Base-by-base conservation (phyloP, 2,888 invertebrate genomes). In the Euclidia mi region DNA sequence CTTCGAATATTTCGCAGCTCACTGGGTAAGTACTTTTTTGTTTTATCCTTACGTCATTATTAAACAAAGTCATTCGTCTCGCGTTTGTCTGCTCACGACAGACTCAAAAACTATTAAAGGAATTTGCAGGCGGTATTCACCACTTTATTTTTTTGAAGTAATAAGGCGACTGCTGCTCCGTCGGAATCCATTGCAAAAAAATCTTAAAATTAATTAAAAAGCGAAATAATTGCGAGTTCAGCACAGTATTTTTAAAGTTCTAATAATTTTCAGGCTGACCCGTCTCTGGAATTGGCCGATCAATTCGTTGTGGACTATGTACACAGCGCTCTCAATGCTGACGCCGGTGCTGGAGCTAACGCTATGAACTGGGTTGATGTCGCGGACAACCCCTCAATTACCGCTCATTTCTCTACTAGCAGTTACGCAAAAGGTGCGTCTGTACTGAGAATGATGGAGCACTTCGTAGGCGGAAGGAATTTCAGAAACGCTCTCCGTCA, bases 241-340 rank as follows among this genome's bases (percentile, higher is more conserved):
- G 3, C 12, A 12, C 12, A 6, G 11, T 31, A 18, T 18, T 18
- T 18, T 37, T n/a, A 9, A 37, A 17, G 1, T n/a, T 2, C 10
- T 31, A 48, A 50, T 57, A 71, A 68, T 42, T 29, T 35, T 4
- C 60, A 94, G 94, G 93, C 90, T 49, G 90, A 91, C 42, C 79
- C 84, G 1, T 49, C 71, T 2, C 65, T 94, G 2, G 92, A 94
- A 64, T 69, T 94, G 25, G 88, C 79, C 29, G 89, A 92, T 10
- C 97, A 97, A 79, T 98, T 97, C 68, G 95, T 97, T 0, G 90
- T 96, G 0, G 96, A 96, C 51, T 96, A 96, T 76, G 84, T 97
- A 0, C 97, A 97, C 59, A 88, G 92, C 1, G 96, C 96, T 7
- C 90, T 97, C 34, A 85, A 78, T 7, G 87, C 87, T 57, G 97